Evolutionary conservation across 2,888 invertebrate genomes (phyloP).

Genomic region (Drosophila paramelanica): DNA sequence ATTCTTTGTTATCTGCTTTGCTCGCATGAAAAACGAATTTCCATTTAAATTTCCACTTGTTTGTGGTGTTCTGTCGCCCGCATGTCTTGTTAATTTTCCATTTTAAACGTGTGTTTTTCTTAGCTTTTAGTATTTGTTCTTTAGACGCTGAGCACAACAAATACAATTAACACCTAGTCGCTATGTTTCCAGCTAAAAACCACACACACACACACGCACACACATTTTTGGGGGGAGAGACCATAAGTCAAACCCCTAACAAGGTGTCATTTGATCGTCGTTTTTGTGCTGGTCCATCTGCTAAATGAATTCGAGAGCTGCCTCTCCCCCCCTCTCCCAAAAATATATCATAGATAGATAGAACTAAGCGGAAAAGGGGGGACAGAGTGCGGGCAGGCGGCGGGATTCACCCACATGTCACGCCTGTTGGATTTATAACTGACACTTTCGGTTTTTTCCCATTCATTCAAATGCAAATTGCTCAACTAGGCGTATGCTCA

Average conservation of each 20-base stretch:
- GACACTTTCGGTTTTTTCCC: conserved; percentile 65
- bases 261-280: conserved; percentile 69
- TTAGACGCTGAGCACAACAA: conserved; percentile 36
- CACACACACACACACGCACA: not conserved
- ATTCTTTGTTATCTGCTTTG: conserved; percentile 1
- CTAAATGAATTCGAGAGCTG: conserved; percentile 67
- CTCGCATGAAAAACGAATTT: conserved; percentile 19
- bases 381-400: not conserved
- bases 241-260: conserved; percentile 63
- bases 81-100: conserved; percentile 55
- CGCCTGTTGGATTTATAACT: conserved; percentile 53
- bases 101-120: conserved; percentile 49
- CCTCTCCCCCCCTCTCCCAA: conserved; percentile 26
- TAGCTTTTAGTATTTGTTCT: conserved; percentile 57
- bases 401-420: conserved; percentile 45
- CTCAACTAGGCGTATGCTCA: conserved; percentile 59
- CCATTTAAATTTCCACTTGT: conserved; percentile 24
- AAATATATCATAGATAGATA: conserved; percentile 33
- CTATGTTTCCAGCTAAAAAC: conserved; percentile 69
- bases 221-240: not conserved
- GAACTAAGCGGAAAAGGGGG: too few species aligned
- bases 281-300: conserved; percentile 28
- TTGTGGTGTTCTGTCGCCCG: conserved; percentile 32
- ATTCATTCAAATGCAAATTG: conserved; percentile 70
- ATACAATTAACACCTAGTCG: conserved; percentile 74